Evolutionary conservation across 2,888 invertebrate species (phyloP).

Genomic region (Napeogenes inachia): DNA sequence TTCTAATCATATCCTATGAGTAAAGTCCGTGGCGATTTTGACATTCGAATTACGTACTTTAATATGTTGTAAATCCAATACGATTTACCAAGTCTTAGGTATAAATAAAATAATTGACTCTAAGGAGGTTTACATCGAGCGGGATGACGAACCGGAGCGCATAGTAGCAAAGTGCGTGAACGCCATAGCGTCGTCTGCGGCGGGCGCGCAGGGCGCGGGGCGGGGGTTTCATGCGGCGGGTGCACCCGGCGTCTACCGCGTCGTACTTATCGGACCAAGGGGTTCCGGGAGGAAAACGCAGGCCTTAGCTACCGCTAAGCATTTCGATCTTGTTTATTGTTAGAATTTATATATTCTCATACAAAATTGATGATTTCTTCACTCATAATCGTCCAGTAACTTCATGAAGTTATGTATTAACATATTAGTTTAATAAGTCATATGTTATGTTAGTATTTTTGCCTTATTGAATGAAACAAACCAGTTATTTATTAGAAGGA

Average conservation of each 20-base stretch:
- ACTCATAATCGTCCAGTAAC: too few species aligned
- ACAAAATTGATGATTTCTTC: background rate
- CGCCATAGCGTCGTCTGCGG: slow-evolving; percentile 51
- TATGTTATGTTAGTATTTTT: background rate
- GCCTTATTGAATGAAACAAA: background rate
- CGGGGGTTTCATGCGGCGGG: slow-evolving; percentile 55
- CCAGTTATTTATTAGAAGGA: too few species aligned
- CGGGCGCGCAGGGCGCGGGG: slow-evolving; percentile 52
- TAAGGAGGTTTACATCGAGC: slow-evolving; percentile 54
- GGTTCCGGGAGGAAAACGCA: slow-evolving; percentile 78
- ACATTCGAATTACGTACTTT: too few species aligned
- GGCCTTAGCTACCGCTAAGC: slow-evolving; percentile 66
- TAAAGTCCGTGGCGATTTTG: too few species aligned
- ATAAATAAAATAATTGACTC: background rate
- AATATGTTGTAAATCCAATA: too few species aligned
- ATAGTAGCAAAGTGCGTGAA: slow-evolving; percentile 55
- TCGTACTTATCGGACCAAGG: slow-evolving; percentile 77
- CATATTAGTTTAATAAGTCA: background rate
- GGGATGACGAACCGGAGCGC: slow-evolving; percentile 41
- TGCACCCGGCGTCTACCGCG: slow-evolving; percentile 76
- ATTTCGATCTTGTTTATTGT: slow-evolving; percentile 72
- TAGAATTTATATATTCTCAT: slow-evolving; percentile 20
- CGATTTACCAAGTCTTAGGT: too few species aligned
- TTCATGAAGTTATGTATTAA: too few species aligned
- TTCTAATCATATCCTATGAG: too few species aligned